These are phyloP conservation scores for Gortyna flavago DNA, from an alignment of 2,888 invertebrate species.

Conservation along the genomic window DNA sequence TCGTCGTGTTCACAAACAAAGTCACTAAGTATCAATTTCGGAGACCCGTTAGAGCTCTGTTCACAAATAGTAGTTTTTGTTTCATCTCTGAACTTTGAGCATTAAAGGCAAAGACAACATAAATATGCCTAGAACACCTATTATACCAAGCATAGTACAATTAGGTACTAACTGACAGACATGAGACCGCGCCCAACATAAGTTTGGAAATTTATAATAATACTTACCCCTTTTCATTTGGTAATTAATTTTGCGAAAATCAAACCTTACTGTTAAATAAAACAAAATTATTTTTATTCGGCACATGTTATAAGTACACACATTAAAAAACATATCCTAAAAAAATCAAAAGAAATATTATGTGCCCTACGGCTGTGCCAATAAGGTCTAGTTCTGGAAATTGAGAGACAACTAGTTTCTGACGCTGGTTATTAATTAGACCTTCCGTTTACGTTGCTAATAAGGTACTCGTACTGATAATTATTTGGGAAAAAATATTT, in stretches of 20 bases:
- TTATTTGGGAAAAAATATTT: background rate
- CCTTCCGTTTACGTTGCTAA: too few relatives aligned
- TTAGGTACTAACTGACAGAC: background rate
- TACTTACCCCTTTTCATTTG: too few relatives aligned
- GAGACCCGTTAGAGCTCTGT: conserved; percentile 2
- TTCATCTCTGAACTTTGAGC: background rate
- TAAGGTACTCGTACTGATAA: background rate
- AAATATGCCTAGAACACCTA: background rate
- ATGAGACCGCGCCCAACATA: background rate
- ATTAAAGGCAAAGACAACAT: background rate
- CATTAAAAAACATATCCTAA: too few relatives aligned
- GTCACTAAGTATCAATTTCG: background rate
- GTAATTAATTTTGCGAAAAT: background rate
- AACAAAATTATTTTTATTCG: too few relatives aligned
- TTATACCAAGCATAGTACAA: background rate
- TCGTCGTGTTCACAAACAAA: background rate
- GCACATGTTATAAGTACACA: too few relatives aligned
- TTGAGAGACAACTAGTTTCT: too few relatives aligned
- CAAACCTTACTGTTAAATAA: background rate
- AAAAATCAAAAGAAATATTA: too few relatives aligned
- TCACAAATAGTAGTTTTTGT: background rate
- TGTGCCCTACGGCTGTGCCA: too few relatives aligned
- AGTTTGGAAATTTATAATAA: background rate
- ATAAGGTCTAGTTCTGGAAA: too few relatives aligned
- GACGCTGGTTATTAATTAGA: too few relatives aligned